A percentile compares a stretch with the other conserved stretches of the same genome.
Conservation (phyloP, 2,888 invertebrate genomes). For the Isoperla grammatica region DNA sequence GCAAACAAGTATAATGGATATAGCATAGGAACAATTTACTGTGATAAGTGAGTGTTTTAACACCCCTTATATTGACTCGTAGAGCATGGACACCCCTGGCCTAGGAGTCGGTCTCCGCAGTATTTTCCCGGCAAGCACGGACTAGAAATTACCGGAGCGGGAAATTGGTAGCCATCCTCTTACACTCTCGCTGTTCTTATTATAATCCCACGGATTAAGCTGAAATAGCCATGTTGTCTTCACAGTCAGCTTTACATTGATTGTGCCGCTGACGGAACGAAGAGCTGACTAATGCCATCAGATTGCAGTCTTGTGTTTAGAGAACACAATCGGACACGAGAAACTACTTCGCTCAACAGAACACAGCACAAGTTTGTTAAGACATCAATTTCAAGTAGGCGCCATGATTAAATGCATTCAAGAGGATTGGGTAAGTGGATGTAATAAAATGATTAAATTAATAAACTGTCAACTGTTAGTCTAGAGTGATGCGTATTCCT, state of each 20-base stretch:
- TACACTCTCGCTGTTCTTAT: slow-evolving; percentile 18
- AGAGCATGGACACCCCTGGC: slow-evolving; percentile 3
- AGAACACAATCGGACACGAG: slow-evolving; percentile 10
- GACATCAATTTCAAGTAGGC: no score
- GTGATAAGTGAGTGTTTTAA: no score
- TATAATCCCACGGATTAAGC: slow-evolving; percentile 16
- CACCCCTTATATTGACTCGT: background rate
- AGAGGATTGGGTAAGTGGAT: no score
- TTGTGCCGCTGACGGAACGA: slow-evolving; percentile 11
- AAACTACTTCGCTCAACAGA: background rate
- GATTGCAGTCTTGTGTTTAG: slow-evolving; percentile 13
- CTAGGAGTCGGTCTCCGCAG: background rate
- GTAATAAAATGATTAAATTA: no score
- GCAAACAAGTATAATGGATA: no score
- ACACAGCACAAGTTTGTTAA: no score
- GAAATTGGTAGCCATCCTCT: slow-evolving; percentile 11
- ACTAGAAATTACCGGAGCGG: slow-evolving; percentile 19
- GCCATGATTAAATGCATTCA: no score
- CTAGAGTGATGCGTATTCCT: no score
- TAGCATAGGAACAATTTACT: no score
- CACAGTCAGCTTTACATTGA: slow-evolving; percentile 19
- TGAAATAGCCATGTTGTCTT: slow-evolving; percentile 16
- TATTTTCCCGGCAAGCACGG: slow-evolving; percentile 4
- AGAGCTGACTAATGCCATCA: slow-evolving; percentile 16
- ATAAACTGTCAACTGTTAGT: no score